phyloP scores from a whole-genome alignment of 2,113 vertebrate species.

The Deroptyus accipitrinus region DNA sequence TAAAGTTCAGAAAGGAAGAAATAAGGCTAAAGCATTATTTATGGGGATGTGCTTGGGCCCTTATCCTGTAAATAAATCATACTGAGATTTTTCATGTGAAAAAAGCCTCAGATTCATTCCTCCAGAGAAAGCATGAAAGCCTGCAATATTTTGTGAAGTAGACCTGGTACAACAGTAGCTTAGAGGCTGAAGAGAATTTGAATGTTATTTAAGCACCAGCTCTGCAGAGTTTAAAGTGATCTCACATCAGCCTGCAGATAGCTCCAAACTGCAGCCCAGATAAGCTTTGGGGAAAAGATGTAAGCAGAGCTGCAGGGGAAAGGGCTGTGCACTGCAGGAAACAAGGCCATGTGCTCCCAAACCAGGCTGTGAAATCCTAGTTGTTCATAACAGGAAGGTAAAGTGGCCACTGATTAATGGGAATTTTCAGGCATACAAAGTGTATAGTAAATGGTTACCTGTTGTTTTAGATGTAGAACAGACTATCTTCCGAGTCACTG shows the following conservation, averaged over 20 bases:
- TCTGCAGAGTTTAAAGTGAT: background rate
- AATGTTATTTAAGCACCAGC: constrained; percentile 17
- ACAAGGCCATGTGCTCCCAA: background rate
- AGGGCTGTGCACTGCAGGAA: background rate
- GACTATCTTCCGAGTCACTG: background rate
- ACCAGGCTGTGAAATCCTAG: background rate
- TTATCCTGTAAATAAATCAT: constrained; percentile 64
- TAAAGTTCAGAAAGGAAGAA: constrained; percentile 14
- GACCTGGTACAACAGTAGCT: background rate
- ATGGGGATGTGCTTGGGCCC: background rate
- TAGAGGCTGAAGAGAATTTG: background rate
- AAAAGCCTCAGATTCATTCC: constrained; percentile 14
- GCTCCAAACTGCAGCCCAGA: background rate
- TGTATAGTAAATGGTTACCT: background rate
- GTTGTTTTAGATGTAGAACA: background rate
- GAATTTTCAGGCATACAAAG: rapidly evolving
- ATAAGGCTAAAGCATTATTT: constrained; percentile 43
- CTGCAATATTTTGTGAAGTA: background rate
- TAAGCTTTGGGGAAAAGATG: background rate
- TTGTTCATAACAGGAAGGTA: background rate
- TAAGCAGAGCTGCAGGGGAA: background rate
- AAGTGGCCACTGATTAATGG: background rate
- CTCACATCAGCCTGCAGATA: background rate
- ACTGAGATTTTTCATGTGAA: constrained; percentile 11
- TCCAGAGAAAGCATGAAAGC: constrained; percentile 16